phyloP scores from a whole-genome alignment of 2,113 vertebrate species.

The Antennarius striatus region DNA sequence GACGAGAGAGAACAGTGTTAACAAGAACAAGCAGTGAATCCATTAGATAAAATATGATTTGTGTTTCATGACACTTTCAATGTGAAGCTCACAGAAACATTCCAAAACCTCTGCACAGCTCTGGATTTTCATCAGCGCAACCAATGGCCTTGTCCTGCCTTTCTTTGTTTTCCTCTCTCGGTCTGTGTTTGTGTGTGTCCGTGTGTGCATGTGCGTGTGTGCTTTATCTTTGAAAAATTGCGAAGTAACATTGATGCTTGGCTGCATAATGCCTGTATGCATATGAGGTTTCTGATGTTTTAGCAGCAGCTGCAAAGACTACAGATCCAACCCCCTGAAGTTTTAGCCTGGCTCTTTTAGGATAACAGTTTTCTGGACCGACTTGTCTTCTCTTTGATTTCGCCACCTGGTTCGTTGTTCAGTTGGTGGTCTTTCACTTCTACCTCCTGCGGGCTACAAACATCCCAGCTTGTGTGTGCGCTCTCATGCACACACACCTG shows the following conservation, averaged over 20 bases:
- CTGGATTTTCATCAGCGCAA: too few species aligned
- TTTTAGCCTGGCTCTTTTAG: conserved; percentile 62
- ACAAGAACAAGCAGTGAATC: too few species aligned
- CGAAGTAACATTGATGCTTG: not conserved
- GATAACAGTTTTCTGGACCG: conserved; percentile 65
- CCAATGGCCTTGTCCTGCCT: too few species aligned
- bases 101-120: too few species aligned
- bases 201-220: too few species aligned
- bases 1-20: too few species aligned
- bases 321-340: conserved; percentile 60
- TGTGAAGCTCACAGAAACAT: too few species aligned
- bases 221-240: too few species aligned
- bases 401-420: conserved; percentile 71
- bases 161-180: too few species aligned
- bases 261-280: conserved; percentile 21
- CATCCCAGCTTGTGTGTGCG: conserved; percentile 25
- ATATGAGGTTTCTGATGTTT: conserved; percentile 33
- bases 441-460: conserved; percentile 62
- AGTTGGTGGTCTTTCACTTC: conserved; percentile 65
- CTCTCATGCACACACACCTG: conserved; percentile 48
- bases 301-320: conserved; percentile 56
- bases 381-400: conserved; percentile 71
- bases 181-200: too few species aligned
- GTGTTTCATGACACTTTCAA: too few species aligned
- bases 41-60: too few species aligned